These are phyloP conservation scores for Erythrocebus patas DNA, from an alignment of 2,113 vertebrate genomes.

Conservation along the genomic window DNA sequence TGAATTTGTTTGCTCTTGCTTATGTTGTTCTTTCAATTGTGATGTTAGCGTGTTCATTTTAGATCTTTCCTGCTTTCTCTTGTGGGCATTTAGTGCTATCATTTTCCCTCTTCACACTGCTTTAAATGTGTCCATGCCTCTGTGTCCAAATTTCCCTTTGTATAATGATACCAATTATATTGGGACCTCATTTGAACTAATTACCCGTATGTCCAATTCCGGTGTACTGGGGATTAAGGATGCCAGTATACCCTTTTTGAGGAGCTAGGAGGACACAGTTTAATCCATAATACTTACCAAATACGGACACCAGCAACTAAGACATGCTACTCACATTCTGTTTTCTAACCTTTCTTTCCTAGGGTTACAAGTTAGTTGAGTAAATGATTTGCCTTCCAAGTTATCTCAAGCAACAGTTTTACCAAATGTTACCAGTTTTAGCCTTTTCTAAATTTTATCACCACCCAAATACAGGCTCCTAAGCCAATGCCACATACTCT, in stretches of 20 bases:
- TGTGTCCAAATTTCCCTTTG: not conserved
- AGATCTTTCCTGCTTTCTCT: no score
- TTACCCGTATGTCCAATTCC: not conserved
- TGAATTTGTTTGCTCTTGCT: no score
- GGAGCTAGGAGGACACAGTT: not conserved
- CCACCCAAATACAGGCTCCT: not conserved
- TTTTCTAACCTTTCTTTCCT: not conserved
- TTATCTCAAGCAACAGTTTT: not conserved
- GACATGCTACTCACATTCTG: not conserved
- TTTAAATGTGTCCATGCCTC: no score
- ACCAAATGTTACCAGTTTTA: not conserved
- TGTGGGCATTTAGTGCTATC: no score
- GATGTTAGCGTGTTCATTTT: no score
- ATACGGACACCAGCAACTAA: not conserved
- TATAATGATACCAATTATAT: not conserved
- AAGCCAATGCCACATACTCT: not conserved
- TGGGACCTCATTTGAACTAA: not conserved
- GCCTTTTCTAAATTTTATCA: not conserved
- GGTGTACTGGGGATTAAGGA: not conserved
- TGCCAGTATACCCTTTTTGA: not conserved
- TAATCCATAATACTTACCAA: not conserved
- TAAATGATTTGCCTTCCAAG: not conserved
- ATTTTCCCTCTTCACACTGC: no score
- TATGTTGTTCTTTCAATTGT: no score
- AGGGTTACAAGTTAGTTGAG: not conserved